Conservation (phyloP, 1,140 invertebrate species). For the Trigoniulus corallinus region DNA sequence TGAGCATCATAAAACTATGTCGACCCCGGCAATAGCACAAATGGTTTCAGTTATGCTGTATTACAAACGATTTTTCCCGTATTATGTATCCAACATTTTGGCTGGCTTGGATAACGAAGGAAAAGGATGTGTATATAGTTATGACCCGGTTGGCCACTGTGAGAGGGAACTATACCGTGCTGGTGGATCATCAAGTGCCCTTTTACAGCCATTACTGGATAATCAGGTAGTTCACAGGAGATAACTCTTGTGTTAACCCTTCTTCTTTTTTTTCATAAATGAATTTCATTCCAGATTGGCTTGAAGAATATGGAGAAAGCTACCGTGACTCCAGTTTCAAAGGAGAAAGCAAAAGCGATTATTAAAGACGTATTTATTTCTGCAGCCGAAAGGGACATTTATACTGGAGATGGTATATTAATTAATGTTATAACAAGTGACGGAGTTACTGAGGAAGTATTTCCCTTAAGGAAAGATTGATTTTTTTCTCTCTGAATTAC, state of each 20-base stretch:
- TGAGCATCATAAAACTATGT: conserved; percentile 87
- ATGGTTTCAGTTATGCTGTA: conserved; percentile 93
- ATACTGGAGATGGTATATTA: conserved; percentile 79
- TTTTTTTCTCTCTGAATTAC: not conserved
- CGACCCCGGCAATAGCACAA: conserved; percentile 78
- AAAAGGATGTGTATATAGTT: conserved; percentile 86
- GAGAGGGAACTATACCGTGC: conserved; percentile 63
- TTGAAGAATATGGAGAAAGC: conserved; percentile 62
- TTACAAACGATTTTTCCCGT: conserved; percentile 94
- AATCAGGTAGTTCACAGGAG: conserved; percentile 49
- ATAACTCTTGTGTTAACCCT: not conserved
- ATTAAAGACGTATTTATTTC: conserved; percentile 93
- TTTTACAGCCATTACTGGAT: conserved; percentile 70
- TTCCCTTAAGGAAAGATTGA: conserved; percentile 65
- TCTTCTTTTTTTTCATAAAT: not conserved
- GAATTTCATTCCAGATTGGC: conserved; percentile 43
- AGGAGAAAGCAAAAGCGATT: conserved; percentile 62
- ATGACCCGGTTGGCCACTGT: conserved; percentile 91
- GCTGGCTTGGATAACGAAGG: conserved; percentile 60
- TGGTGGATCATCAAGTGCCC: conserved; percentile 60
- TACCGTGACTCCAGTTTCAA: conserved; percentile 36
- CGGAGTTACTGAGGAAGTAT: conserved; percentile 52
- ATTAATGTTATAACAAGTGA: conserved; percentile 82
- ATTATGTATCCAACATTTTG: conserved; percentile 89
- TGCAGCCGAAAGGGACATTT: conserved; percentile 91